Conservation (phyloP, 2,888 invertebrate species). For the Erpobdella octoculata region DNA sequence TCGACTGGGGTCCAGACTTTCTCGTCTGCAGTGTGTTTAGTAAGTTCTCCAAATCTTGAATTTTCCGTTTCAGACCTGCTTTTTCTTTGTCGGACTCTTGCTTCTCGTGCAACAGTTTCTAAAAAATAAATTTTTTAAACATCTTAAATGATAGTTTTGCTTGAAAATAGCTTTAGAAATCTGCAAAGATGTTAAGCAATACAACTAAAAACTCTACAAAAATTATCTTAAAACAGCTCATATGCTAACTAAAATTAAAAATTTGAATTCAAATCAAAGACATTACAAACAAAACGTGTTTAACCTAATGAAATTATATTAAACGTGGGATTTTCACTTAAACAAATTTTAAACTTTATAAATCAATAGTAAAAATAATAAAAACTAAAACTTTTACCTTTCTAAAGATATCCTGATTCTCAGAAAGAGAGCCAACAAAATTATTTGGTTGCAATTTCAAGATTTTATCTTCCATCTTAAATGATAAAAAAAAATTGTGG, state of each 20-base stretch:
- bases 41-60: slow-evolving; percentile 1
- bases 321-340: not conserved
- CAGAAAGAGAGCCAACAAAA: not conserved
- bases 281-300: too few relatives aligned
- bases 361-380: not conserved
- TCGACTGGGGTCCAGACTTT: not conserved
- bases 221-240: not conserved
- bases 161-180: not conserved
- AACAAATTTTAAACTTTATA: not conserved
- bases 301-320: not conserved
- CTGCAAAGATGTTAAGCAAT: not conserved
- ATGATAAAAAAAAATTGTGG: not conserved
- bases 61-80: not conserved
- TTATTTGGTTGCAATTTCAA: not conserved
- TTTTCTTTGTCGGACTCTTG: slow-evolving; percentile 22
- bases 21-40: not conserved
- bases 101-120: slow-evolving; percentile 22
- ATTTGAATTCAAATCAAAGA: too few relatives aligned
- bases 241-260: too few relatives aligned
- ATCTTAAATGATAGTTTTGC: not conserved
- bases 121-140: not conserved
- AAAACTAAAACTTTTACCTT: not conserved
- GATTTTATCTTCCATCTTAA: slow-evolving; percentile 14
- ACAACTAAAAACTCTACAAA: not conserved
- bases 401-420: slow-evolving; percentile 16